Base-by-base conservation (phyloP, 1,140 invertebrate genomes). In the Cydia fagiglandana region DNA sequence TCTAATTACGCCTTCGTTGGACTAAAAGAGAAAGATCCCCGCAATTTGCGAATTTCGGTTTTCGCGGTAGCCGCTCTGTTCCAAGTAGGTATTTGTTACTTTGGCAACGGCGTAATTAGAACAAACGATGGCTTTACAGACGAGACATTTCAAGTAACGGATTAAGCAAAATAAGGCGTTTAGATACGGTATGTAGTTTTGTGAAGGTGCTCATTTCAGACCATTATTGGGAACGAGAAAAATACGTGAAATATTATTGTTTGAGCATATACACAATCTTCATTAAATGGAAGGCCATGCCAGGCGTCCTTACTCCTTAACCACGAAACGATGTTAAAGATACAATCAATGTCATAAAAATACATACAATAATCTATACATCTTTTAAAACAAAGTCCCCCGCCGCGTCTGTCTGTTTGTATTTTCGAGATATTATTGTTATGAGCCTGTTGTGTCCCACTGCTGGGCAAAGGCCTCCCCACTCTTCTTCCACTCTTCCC, bases 121-220 rank as follows among this genome's bases (percentile, higher is more conserved):
- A 61, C 56, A 61, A 12, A 24, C 20, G 17, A 10, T 24, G 2
- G 17, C 53, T 20, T n/a, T 53, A 24, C 53, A 17, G 6, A 17
- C 56, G 56, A 61, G 56, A 61, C 56, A 61, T 61, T 61, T 24
- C 20, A 61, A 61, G 56, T 61, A 61, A 61, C 56, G 56, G 56
- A 61, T 61, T 61, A 61, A 61, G 56, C 56, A 12, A 61, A 61
- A 61, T 61, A 61, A 61, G 56, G 20, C 20, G 56, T 61, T 61
- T 61, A 61, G 56, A 61, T 61, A 61, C 56, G 56, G 20, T 61
- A 20, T 2, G 17, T 61, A 61, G 56, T 61, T 61, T 61, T 61
- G 56, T 24, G 17, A 61, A 7, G 56, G 6, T 20, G 56, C n/a
- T 20, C 56, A 13, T 61, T 61, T 61, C 20, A 61, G 56, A 61